These are phyloP conservation scores for Dipodomys stephensi DNA, from an alignment of 2,113 vertebrate genomes.

Conservation along the genomic window DNA sequence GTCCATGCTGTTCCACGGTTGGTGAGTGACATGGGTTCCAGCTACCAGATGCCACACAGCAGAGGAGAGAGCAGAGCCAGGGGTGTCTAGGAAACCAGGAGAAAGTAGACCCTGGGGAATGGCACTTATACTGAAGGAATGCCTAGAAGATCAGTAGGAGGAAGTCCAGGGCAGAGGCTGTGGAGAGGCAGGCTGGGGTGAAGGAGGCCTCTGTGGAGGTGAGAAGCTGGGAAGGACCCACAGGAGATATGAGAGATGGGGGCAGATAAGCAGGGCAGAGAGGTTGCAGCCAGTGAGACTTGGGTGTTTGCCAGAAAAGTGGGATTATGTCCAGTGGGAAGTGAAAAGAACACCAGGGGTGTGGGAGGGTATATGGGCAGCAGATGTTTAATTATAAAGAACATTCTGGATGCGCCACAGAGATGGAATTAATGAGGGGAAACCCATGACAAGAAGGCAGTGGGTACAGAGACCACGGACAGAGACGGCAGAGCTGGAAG, in stretches of 20 bases:
- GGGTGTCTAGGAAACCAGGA: background rate
- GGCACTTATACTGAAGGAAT: background rate
- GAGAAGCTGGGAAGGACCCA: accelerated
- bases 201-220: accelerated
- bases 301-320: background rate
- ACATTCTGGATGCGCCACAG: background rate
- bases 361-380: too few species aligned
- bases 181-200: accelerated
- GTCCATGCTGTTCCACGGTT: background rate
- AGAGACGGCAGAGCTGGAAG: background rate
- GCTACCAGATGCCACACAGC: background rate
- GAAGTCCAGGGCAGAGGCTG: background rate
- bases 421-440: background rate
- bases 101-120: background rate
- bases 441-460: background rate
- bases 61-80: background rate
- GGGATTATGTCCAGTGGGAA: background rate
- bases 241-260: too few species aligned
- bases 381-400: background rate
- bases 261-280: background rate
- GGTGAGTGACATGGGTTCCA: accelerated
- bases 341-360: background rate
- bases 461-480: background rate
- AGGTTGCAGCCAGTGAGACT: accelerated
- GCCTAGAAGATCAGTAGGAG: too few species aligned